Percentiles rank a stretch among this genome's conserved stretches.
phyloP scores from a whole-genome alignment of 1,140 invertebrate genomes.

The Linepithema humile region DNA sequence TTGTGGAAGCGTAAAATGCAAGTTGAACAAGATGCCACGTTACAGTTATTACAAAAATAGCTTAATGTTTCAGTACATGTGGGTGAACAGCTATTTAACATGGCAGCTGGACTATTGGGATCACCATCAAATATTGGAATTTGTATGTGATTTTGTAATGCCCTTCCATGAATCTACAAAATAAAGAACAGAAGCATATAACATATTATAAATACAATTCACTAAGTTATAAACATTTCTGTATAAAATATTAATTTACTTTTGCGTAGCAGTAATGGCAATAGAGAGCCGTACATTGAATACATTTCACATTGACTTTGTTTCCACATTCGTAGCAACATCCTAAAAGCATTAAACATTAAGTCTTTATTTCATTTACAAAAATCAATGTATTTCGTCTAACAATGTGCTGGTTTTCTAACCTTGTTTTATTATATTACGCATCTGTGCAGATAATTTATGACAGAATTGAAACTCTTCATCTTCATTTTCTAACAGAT shows the following conservation, averaged over 20 bases:
- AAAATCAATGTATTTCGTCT: neutral
- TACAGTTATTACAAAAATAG: conserved; percentile 80
- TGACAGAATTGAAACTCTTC: conserved; percentile 69
- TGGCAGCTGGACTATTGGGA: neutral
- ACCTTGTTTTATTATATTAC: conserved; percentile 65
- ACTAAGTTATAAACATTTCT: neutral
- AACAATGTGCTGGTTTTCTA: neutral
- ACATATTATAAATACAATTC: neutral
- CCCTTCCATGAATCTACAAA: conserved; percentile 72
- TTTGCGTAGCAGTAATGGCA: conserved; percentile 75
- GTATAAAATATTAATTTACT: conserved; percentile 63
- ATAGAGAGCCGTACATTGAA: conserved; percentile 71
- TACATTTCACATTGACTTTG: conserved; percentile 65
- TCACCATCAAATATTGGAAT: conserved; percentile 23
- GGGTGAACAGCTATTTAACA: conserved; percentile 56
- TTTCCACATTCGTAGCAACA: conserved; percentile 75
- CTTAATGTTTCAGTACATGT: conserved; percentile 63
- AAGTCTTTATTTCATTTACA: conserved; percentile 4
- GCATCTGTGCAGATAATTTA: conserved; percentile 23
- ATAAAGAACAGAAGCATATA: neutral
- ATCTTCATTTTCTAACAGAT: conserved; percentile 49
- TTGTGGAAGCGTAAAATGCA: conserved; percentile 78
- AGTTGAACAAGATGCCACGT: conserved; percentile 73
- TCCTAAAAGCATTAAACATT: conserved; percentile 65
- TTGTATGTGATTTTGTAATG: conserved; percentile 70